phyloP scores from a whole-genome alignment of 2,797 vertebrate genomes.

The Sebastes trivittatus region DNA sequence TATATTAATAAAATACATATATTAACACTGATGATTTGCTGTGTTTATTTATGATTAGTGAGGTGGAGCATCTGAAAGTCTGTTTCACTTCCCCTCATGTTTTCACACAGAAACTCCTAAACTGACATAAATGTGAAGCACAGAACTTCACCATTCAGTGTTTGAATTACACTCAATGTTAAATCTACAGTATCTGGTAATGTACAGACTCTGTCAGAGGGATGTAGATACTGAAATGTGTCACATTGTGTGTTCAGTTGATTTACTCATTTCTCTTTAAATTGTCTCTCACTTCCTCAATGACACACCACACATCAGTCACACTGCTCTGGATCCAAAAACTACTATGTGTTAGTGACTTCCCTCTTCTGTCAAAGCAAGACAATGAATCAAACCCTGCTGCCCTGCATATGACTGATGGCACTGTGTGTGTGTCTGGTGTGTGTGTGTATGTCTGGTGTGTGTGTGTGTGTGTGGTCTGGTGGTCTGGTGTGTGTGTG shows the following conservation, averaged over 20 bases:
- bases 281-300: conserved; percentile 36
- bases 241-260: neutral
- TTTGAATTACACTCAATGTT: neutral
- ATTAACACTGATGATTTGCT: neutral
- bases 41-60: neutral
- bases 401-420: conserved; percentile 18
- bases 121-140: neutral
- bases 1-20: no score
- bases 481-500: neutral
- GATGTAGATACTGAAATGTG: conserved; percentile 1
- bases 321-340: conserved; percentile 24
- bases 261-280: conserved; percentile 15
- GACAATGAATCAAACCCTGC: conserved; percentile 15
- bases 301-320: neutral
- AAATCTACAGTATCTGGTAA: neutral
- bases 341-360: conserved; percentile 11
- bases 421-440: neutral
- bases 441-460: neutral
- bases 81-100: conserved; percentile 43
- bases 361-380: conserved; percentile 1
- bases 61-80: neutral
- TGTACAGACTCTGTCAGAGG: neutral
- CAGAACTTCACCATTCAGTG: neutral
- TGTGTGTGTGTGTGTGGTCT: neutral
- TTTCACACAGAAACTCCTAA: neutral